Evolutionary conservation across 64 coral and sea anemone genomes (phyloP).

Genomic region (Catalaphyllia jardinei): DNA sequence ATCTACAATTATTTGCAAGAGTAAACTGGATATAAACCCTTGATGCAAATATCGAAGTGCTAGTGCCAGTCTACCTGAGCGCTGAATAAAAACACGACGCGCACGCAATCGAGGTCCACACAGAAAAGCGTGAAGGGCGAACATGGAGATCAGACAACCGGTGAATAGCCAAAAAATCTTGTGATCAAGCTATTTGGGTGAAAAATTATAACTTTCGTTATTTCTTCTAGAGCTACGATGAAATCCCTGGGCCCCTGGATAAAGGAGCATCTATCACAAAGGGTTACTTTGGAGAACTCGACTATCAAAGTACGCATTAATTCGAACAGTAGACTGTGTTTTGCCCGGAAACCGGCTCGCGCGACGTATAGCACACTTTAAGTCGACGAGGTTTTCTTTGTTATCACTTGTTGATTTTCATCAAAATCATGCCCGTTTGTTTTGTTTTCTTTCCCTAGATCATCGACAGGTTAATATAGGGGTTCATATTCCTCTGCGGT

Average conservation of each 20-base stretch:
- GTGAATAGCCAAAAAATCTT: constrained; percentile 3
- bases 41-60: neutral
- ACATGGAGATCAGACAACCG: constrained; percentile 43
- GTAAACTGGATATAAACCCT: constrained; percentile 20
- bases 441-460: constrained; percentile 42
- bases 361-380: neutral
- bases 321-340: constrained; percentile 5
- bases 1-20: constrained; percentile 7
- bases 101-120: constrained; percentile 47
- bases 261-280: constrained; percentile 19
- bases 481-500: constrained; percentile 75
- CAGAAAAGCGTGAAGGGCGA: constrained; percentile 26
- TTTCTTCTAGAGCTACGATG: constrained; percentile 42
- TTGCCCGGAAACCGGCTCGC: neutral
- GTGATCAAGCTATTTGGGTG: neutral
- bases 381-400: neutral
- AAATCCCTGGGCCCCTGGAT: constrained; percentile 35
- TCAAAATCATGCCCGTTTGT: neutral
- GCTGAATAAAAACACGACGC: constrained; percentile 12
- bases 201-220: constrained; percentile 24
- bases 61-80: constrained; percentile 16
- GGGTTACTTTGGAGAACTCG: constrained; percentile 61
- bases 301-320: constrained; percentile 68
- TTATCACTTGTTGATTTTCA: neutral
- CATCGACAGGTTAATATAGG: constrained; percentile 79